A percentile compares a stretch with the other conserved stretches of the same genome.
phyloP scores from a whole-genome alignment of 2,797 vertebrate genomes.

The Sarcophilus harrisii region DNA sequence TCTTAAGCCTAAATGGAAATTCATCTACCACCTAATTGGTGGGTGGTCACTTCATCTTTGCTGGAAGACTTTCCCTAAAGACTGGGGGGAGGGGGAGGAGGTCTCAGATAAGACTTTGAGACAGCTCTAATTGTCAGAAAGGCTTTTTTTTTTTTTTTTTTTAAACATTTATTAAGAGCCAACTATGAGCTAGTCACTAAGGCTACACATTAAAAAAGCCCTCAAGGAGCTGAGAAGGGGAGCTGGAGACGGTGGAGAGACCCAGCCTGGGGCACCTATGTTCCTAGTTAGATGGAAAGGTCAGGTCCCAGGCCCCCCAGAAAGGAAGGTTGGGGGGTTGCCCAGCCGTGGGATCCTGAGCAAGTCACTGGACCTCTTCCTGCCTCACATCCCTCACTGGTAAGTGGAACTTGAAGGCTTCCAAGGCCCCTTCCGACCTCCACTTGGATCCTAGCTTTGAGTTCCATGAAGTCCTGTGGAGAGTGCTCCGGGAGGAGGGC shows the following conservation, averaged over 20 bases:
- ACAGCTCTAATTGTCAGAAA: too few relatives aligned
- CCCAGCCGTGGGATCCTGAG: background rate
- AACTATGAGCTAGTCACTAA: background rate
- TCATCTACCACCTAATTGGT: too few relatives aligned
- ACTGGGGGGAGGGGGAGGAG: too few relatives aligned
- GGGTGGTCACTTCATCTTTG: too few relatives aligned
- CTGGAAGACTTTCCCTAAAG: too few relatives aligned
- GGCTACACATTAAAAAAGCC: background rate
- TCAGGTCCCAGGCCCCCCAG: background rate
- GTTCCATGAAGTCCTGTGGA: background rate
- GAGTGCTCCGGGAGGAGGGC: background rate
- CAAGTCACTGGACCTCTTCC: background rate
- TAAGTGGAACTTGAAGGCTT: background rate
- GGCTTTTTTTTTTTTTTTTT: slow-evolving; percentile 9
- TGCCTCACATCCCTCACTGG: background rate
- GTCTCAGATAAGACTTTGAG: too few relatives aligned
- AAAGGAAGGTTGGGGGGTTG: background rate
- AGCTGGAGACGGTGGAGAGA: background rate
- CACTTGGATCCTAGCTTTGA: background rate
- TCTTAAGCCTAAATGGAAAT: too few relatives aligned
- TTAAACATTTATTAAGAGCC: slow-evolving; percentile 49
- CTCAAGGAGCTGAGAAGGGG: background rate
- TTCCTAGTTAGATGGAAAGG: background rate
- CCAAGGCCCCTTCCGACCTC: background rate
- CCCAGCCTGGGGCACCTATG: background rate